These are phyloP conservation scores for Xanthorhoe designata DNA, from an alignment of 2,888 invertebrate genomes.

Conservation along the genomic window DNA sequence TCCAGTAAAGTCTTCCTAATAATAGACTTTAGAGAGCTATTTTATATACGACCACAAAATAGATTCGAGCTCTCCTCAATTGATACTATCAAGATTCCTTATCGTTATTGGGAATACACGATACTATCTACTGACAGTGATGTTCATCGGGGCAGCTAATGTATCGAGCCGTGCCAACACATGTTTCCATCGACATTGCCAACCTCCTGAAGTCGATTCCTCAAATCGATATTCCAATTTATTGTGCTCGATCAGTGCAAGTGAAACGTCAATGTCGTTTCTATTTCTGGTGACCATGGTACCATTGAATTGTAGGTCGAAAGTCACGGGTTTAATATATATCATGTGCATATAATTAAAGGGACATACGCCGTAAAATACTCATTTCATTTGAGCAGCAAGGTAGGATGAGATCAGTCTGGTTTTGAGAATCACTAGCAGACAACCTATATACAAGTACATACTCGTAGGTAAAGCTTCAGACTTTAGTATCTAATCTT, in stretches of 20 bases:
- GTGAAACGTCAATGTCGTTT: slow-evolving; percentile 37
- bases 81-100: slow-evolving; percentile 48
- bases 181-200: slow-evolving; percentile 21
- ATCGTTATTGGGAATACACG: slow-evolving; percentile 50
- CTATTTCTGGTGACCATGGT: slow-evolving; percentile 36
- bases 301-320: slow-evolving; percentile 7
- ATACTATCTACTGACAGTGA: slow-evolving; percentile 51
- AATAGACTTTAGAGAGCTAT: not conserved
- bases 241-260: slow-evolving; percentile 39
- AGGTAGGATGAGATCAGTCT: too few relatives aligned
- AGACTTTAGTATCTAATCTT: slow-evolving; percentile 10
- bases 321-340: slow-evolving; percentile 3
- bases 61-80: slow-evolving; percentile 35
- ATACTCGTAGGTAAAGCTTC: not conserved
- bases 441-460: not conserved
- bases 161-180: slow-evolving; percentile 40
- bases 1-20: not conserved
- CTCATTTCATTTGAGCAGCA: not conserved
- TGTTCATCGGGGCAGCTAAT: slow-evolving; percentile 44
- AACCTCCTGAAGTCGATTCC: slow-evolving; percentile 22
- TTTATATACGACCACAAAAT: slow-evolving; percentile 9
- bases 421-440: too few relatives aligned
- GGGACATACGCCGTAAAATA: not conserved
- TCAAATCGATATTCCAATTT: slow-evolving; percentile 36
- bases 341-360: not conserved